Conservation (phyloP, 1,140 invertebrate species). For the Drosophila kepulauana region DNA sequence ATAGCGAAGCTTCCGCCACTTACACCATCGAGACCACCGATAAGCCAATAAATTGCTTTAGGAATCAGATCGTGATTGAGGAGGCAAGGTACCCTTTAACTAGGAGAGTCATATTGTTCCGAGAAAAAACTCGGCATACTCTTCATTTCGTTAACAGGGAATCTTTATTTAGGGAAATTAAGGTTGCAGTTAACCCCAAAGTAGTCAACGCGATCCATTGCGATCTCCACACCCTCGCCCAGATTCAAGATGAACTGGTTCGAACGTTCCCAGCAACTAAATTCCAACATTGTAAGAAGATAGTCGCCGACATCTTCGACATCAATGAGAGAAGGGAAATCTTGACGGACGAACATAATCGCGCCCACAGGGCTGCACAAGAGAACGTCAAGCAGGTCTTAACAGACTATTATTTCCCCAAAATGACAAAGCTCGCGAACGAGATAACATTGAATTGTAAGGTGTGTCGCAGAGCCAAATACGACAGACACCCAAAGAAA, state of each 20-base stretch:
- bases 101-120: conserved; percentile 1
- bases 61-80: conserved; percentile 30
- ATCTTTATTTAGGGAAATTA: not conserved
- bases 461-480: too few relatives aligned
- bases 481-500: too few relatives aligned
- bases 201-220: conserved; percentile 14
- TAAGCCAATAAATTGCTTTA: conserved; percentile 27
- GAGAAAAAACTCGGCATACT: conserved; percentile 17
- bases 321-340: not conserved
- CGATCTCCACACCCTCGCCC: not conserved
- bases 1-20: too few relatives aligned
- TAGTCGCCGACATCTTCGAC: not conserved
- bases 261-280: not conserved
- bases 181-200: conserved; percentile 1
- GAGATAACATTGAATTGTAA: too few relatives aligned
- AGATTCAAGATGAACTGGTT: conserved; percentile 1
- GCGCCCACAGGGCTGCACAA: conserved; percentile 11
- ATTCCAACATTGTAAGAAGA: conserved; percentile 11
- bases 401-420: conserved; percentile 8
- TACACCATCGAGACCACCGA: conserved; percentile 15
- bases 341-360: not conserved
- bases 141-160: conserved; percentile 9
- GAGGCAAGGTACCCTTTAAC: not conserved
- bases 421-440: too few relatives aligned
- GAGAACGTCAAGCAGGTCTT: conserved; percentile 9